phyloP scores from a whole-genome alignment of 1,140 invertebrate species.

The Drosophila santomea region DNA sequence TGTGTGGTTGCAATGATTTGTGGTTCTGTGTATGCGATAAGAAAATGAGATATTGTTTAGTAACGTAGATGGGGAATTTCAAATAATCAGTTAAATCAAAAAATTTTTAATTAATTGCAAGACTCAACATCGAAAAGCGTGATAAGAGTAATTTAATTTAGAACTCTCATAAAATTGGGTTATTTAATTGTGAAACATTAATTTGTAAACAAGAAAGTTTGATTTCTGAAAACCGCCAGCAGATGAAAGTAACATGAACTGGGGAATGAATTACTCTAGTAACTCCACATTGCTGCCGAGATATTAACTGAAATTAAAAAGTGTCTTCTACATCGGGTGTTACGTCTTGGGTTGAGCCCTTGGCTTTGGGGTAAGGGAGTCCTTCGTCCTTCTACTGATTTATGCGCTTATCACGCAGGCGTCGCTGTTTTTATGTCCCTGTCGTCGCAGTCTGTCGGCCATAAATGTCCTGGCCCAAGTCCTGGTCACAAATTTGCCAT shows the following conservation, averaged over 20 bases:
- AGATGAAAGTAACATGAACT: conserved; percentile 4
- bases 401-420: conserved; percentile 79
- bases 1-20: too few relatives aligned
- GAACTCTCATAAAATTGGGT: too few relatives aligned
- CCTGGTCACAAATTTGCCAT: conserved; percentile 79
- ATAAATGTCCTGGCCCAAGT: conserved; percentile 74
- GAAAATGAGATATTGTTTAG: too few relatives aligned
- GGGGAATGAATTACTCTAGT: not conserved
- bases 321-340: not conserved
- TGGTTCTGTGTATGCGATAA: too few relatives aligned
- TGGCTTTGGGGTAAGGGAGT: conserved; percentile 1
- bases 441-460: conserved; percentile 66
- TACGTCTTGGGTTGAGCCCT: not conserved
- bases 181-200: too few relatives aligned
- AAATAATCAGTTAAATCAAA: too few relatives aligned
- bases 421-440: conserved; percentile 71
- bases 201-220: not conserved
- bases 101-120: too few relatives aligned
- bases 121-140: too few relatives aligned
- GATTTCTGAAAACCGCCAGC: not conserved
- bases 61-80: too few relatives aligned
- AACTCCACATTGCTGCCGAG: not conserved
- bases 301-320: conserved; percentile 3
- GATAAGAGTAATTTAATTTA: too few relatives aligned
- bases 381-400: conserved; percentile 53